These are phyloP conservation scores for Acanthosepion esculentum DNA, from an alignment of 2,888 invertebrate species.

Conservation along the genomic window DNA sequence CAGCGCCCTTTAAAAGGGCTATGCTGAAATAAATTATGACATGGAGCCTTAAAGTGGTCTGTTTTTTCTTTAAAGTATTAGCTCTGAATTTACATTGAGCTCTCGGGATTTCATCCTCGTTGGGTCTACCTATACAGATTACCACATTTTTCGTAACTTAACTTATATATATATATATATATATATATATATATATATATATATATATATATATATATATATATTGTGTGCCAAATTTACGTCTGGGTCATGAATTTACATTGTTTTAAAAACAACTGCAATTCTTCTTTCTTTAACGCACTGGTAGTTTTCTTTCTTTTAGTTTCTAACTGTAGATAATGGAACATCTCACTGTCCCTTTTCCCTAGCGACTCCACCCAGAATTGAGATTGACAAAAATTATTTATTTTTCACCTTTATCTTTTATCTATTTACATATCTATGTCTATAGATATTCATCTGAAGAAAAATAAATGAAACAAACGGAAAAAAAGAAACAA, in stretches of 20 bases:
- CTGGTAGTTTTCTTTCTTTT: not conserved
- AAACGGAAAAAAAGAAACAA: not conserved
- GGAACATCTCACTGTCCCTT: not conserved
- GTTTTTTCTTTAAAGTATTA: too few relatives aligned
- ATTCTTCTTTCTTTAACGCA: not conserved
- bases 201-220: not conserved
- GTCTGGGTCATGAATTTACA: not conserved
- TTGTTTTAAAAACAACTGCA: not conserved
- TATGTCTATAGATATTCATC: not conserved
- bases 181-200: conserved; percentile 33
- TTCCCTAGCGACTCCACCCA: too few relatives aligned
- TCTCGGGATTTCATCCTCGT: too few relatives aligned
- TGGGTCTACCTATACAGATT: too few relatives aligned
- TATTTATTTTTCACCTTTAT: not conserved
- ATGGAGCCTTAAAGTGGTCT: too few relatives aligned
- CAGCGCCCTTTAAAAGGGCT: too few relatives aligned
- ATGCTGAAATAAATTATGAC: too few relatives aligned
- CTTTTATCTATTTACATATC: not conserved
- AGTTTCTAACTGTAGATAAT: not conserved
- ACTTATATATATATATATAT: not conserved
- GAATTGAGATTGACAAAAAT: not conserved
- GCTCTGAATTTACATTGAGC: too few relatives aligned
- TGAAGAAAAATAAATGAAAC: not conserved
- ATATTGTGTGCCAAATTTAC: not conserved
- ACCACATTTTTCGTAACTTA: too few relatives aligned